A percentile compares a stretch with the other conserved stretches of the same genome.
Conservation (phyloP, 2,797 vertebrate species). For the Anisognathus igniventris region DNA sequence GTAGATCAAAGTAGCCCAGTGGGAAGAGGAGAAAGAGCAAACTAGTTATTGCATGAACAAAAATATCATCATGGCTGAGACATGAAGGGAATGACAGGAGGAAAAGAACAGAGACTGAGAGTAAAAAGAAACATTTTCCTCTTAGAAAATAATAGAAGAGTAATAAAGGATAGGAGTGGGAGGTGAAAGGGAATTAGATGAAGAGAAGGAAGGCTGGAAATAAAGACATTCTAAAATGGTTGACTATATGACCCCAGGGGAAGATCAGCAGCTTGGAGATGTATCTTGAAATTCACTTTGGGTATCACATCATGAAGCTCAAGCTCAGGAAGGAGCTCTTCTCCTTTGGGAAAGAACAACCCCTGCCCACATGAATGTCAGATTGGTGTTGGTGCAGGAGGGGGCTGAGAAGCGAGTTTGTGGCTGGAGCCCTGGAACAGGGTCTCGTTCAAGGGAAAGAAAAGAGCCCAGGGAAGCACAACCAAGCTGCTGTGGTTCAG, state of each 20-base stretch:
- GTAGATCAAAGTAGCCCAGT: slow-evolving; percentile 52
- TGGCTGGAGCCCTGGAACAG: not conserved
- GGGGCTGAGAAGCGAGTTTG: not conserved
- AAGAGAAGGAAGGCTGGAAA: slow-evolving; percentile 35
- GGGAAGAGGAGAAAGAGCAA: slow-evolving; percentile 59
- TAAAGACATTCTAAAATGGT: not conserved
- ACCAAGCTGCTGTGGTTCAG: not conserved
- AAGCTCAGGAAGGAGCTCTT: not conserved
- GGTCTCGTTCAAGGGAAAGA: not conserved
- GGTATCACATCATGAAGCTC: not conserved
- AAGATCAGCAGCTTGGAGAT: slow-evolving; percentile 7
- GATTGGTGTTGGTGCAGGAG: not conserved
- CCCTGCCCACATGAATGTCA: accelerated
- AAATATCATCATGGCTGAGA: slow-evolving; percentile 38
- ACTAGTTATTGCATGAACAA: slow-evolving; percentile 41
- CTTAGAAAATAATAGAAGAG: not conserved
- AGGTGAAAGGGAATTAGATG: slow-evolving; percentile 40
- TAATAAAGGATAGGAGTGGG: slow-evolving; percentile 18
- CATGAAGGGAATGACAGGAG: slow-evolving; percentile 39
- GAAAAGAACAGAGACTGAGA: slow-evolving; percentile 16
- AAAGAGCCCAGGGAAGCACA: not conserved
- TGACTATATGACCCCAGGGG: not conserved
- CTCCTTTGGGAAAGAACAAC: not conserved
- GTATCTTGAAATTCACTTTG: not conserved
- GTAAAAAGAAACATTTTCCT: slow-evolving; percentile 32